Base-by-base conservation (phyloP, 2,113 vertebrate species). In the Pogonocichla stellata region DNA sequence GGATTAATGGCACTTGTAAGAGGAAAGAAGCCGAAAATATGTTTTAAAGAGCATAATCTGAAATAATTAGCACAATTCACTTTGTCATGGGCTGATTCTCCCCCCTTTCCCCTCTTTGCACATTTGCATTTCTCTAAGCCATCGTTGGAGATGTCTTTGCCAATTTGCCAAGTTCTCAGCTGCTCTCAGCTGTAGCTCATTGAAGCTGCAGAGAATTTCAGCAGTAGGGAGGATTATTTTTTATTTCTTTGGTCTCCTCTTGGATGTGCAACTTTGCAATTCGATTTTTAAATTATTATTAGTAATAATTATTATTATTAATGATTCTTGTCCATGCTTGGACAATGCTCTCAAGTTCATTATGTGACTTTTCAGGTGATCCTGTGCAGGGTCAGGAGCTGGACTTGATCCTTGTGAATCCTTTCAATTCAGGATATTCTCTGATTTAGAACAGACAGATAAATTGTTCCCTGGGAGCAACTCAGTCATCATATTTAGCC, bases 141-240 rank as follows among this genome's bases (percentile, higher is more conserved):
- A 47, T 73, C 15, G 13, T 73, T 96, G 4, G 12, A 70, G 85
- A 70, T 1, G 4, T 31, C 81, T 90, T n/a, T n/a, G n/a, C n/a
- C n/a, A n/a, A n/a, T n/a, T 82, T 95, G 96, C 90, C 93, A 96
- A 96, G 79, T 83, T 95, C 92, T 95, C 90, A 92, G 86, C 92
- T 95, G 87, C 85, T 96, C 70, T 94, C 90, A 93, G 89, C 91
- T 91, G 80, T 80, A 61, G 58, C 91, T 93, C 73, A 20, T 81
- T 94, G 95, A 92, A 90, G 47, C 66, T 91, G 13, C 67, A 36
- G 71, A 42, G 47, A 33, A 90, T 95, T 95, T 87, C 47, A 62
- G 45, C 88, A 86, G 86, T 64, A 83, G 14, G 28, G 80, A 94
- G 42, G 43, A 71, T 92, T 88, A 47, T 75, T 77, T 86, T 38